These are phyloP conservation scores for Chiloscyllium punctatum DNA, from an alignment of 2,797 vertebrate species.

Conservation along the genomic window DNA sequence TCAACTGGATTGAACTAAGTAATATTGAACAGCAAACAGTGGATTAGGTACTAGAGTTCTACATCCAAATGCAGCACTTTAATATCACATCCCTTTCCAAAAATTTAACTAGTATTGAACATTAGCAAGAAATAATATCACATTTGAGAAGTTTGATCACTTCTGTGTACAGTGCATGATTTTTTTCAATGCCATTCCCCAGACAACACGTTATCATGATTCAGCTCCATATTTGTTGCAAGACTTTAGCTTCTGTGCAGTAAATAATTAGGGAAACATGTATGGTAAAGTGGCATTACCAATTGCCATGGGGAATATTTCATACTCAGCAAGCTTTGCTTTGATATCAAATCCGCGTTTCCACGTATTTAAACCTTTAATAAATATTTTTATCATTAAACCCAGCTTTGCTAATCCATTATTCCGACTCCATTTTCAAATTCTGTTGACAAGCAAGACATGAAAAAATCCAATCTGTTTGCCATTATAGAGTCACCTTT, in stretches of 20 bases:
- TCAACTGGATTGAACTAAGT: not conserved
- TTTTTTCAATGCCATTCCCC: not conserved
- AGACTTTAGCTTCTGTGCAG: not conserved
- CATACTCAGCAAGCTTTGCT: not conserved
- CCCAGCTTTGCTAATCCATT: not conserved
- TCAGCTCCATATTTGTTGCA: not conserved
- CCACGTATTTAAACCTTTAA: not conserved
- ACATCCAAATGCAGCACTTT: not conserved
- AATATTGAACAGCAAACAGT: not conserved
- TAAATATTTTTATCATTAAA: not conserved
- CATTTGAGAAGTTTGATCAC: not conserved
- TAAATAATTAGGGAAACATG: not conserved
- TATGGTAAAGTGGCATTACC: not conserved
- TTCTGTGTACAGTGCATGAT: not conserved
- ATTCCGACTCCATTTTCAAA: not conserved
- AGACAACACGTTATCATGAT: not conserved
- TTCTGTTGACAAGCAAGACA: not conserved
- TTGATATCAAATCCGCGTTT: not conserved
- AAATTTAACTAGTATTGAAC: not conserved
- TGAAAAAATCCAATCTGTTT: not conserved
- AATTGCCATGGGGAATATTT: not conserved
- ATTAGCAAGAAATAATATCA: not conserved
- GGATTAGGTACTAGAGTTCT: not conserved
- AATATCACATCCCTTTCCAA: not conserved
- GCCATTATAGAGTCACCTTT: not conserved